phyloP scores from a whole-genome alignment of 2,888 invertebrate species.

The Polymixis lichenea region DNA sequence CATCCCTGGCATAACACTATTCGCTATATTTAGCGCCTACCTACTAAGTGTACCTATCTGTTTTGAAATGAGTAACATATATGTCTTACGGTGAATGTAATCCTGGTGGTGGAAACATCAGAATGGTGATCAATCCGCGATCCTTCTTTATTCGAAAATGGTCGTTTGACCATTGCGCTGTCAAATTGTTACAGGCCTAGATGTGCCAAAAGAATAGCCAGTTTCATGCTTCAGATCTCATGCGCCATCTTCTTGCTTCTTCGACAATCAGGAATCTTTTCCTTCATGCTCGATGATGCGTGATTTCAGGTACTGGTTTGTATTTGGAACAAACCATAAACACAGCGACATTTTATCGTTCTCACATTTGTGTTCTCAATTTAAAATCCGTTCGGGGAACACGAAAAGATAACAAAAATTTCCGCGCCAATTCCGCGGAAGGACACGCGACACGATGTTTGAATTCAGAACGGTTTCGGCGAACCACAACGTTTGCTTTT shows the following conservation, averaged over 20 bases:
- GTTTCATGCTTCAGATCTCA: background rate
- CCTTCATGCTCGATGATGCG: background rate
- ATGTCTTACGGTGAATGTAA: background rate
- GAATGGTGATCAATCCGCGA: background rate
- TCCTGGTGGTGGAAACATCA: background rate
- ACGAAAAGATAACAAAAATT: slow-evolving; percentile 91
- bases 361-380: slow-evolving; percentile 87
- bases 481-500: slow-evolving; percentile 74
- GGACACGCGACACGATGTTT: slow-evolving; percentile 89
- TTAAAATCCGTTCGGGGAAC: slow-evolving; percentile 90
- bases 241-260: background rate
- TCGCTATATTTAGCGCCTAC: background rate
- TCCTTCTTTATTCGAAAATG: background rate
- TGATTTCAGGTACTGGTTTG: slow-evolving; percentile 40
- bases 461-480: slow-evolving; percentile 88
- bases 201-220: background rate
- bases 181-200: too few relatives aligned
- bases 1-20: background rate
- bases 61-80: background rate
- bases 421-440: slow-evolving; percentile 89
- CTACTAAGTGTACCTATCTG: background rate
- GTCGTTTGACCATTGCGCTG: background rate
- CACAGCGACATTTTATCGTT: slow-evolving; percentile 78
- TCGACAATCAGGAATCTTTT: slow-evolving; percentile 8
- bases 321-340: slow-evolving; percentile 53